These are phyloP conservation scores for Galeruca laticollis DNA, from an alignment of 2,888 invertebrate genomes.

Conservation along the genomic window DNA sequence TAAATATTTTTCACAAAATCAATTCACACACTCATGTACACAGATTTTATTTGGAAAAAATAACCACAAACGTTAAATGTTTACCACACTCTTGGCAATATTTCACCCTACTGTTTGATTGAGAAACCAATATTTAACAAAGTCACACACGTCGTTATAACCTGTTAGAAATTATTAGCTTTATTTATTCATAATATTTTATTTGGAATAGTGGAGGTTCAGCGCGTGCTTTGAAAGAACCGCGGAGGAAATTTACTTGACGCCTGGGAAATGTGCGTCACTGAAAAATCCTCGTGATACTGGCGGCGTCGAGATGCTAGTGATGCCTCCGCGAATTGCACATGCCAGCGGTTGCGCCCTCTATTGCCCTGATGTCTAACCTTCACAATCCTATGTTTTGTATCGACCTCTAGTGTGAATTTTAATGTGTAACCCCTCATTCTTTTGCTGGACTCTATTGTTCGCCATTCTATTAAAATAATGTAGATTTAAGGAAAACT, in stretches of 20 bases:
- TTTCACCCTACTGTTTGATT: constrained; percentile 19
- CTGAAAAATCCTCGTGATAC: constrained; percentile 53
- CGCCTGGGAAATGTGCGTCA: constrained; percentile 37
- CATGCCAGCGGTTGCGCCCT: constrained; percentile 53
- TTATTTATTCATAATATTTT: constrained; percentile 23
- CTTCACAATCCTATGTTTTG: constrained; percentile 47
- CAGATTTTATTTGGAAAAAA: constrained; percentile 25
- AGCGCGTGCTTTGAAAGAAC: constrained; percentile 50
- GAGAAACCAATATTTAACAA: neutral
- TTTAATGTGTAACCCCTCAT: constrained; percentile 39
- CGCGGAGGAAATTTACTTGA: constrained; percentile 29
- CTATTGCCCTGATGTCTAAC: constrained; percentile 48
- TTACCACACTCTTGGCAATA: constrained; percentile 33
- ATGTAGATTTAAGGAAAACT: constrained; percentile 19
- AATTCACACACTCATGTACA: constrained; percentile 47
- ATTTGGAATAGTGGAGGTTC: constrained; percentile 27
- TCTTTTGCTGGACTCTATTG: constrained; percentile 33
- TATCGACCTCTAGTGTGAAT: constrained; percentile 50
- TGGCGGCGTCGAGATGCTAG: constrained; percentile 57
- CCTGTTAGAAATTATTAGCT: constrained; percentile 13
- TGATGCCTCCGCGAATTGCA: constrained; percentile 45
- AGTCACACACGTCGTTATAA: constrained; percentile 11
- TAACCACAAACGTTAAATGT: constrained; percentile 16
- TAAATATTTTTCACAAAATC: constrained; percentile 29
- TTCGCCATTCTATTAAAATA: constrained; percentile 20